Evolutionary conservation across 2,888 invertebrate genomes (phyloP), one percentile per base, ranked within the genome.

Genomic region (Glyphotaelius pellucidus): DNA sequence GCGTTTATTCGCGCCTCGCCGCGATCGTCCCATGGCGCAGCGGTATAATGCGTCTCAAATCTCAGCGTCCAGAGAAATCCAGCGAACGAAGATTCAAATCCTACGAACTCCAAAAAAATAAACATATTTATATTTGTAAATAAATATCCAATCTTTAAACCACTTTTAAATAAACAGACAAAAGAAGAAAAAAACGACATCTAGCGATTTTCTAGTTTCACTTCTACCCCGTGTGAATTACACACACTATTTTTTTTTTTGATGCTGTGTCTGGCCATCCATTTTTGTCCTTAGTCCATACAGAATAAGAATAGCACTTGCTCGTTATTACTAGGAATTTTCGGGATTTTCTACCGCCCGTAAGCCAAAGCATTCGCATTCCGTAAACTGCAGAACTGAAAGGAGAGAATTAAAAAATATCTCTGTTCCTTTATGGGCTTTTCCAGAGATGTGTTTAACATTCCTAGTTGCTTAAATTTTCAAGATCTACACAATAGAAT

Each of bases 261-360:
- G 67, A 67, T 25, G 7, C 67, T 19, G 19, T 67, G 67, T 4
- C 4, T 67, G 7, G 14, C 19, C 9, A 67, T 67, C 67, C 67
- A 67, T 67, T 25, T 25, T 67, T 67, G 25, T 67, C 25, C 7
- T 7, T 67, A 25, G 67, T 67, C 25, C 67, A 67, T 9, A 25
- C 25, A 9, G 67, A 38, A 84, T 25, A 38, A 38, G 32, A 30
- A 81, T 31, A 81, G 25, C 52, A 30, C 87, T 88, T 32, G 32
- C 79, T 79, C 67, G 25, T 88, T 79, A 88, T 79, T 79, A 67
- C 88, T 25, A 15, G 35, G n/a, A 35, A 88, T 88, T 38, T 88
- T 79, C 79, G 32, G 79, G 35, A 88, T 88, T 67, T 79, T 79
- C 32, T 4, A 67, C 35, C 85, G 42, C 38, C 67, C 25, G 67